Evolutionary conservation across 2,113 vertebrate genomes (phyloP), one percentile per base, ranked within the genome.

Genomic region (Orientallactaga bullata): DNA sequence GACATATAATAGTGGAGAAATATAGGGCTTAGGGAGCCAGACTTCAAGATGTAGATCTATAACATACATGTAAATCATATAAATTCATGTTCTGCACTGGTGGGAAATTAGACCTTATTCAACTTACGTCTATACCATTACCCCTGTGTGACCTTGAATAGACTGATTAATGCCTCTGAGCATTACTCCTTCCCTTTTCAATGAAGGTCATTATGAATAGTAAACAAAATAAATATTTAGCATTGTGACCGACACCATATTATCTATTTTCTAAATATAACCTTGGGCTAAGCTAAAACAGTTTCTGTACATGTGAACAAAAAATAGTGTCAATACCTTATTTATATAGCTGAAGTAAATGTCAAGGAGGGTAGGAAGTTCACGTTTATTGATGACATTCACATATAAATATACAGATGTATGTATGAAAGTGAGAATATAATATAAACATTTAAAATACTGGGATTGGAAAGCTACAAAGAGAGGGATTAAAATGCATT

Each of bases 171-270:
- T 39, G 80, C 58, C 63, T 55, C 20, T 66, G 3, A 80, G 42
- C 8, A 20, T 76, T 37, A 61, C 0, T 18, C 42, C 39, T 39
- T 77, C 42, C 26, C 23, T 32, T 39, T 42, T 20, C 47, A 42
- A 66, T 73, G 66, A 61, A 80, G n/a, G 32, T 77, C 21, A 17
- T 12, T 15, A 26, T 23, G 35, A 60, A 23, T 17, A 26, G 16
- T 42, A 74, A 63, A 66, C 26, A 63, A 80, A 65, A 23, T 24
- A 51, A 42, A 12, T 12, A 42, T 12, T 51, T 28, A 80, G 4
- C 35, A 13, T 0, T 0, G 20, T 17, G 3, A 4, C 42, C 3
- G 15, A 60, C 23, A 16, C 17, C 10, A 11, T 7, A 16, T 30
- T 87, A 88, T 88, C 30, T 69, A 20, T 24, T 84, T 87, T 88